A percentile compares a stretch with the other conserved stretches of the same genome.
Conservation (phyloP, 2,888 invertebrate genomes). For the Hymenopus coronatus region DNA sequence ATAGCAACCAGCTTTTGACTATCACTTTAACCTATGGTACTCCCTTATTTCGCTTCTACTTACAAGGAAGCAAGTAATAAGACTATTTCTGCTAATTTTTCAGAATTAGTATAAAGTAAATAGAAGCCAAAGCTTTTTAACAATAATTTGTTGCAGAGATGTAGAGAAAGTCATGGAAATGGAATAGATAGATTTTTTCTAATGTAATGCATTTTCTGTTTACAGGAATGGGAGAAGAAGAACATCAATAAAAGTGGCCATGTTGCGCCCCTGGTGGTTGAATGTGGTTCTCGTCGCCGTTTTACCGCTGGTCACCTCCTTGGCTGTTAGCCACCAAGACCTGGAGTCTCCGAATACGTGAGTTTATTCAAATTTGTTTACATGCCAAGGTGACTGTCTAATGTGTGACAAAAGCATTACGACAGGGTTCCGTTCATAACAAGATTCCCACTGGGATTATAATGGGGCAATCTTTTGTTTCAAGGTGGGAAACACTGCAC, state of each 20-base stretch:
- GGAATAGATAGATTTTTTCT: too few species aligned
- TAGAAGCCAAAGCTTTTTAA: too few species aligned
- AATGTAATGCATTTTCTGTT: neutral
- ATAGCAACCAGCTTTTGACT: too few species aligned
- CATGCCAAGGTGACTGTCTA: too few species aligned
- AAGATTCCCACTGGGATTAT: neutral
- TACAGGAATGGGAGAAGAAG: neutral
- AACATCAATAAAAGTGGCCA: neutral
- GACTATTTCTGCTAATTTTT: too few species aligned
- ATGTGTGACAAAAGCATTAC: neutral
- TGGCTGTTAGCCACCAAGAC: slow-evolving; percentile 40
- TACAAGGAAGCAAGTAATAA: too few species aligned
- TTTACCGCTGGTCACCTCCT: neutral
- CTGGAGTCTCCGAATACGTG: slow-evolving; percentile 40
- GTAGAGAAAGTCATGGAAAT: too few species aligned
- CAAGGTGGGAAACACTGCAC: neutral
- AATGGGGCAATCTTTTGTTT: neutral
- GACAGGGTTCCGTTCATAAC: neutral
- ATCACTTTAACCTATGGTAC: too few species aligned
- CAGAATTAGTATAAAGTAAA: too few species aligned
- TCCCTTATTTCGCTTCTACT: too few species aligned
- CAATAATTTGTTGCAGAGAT: too few species aligned
- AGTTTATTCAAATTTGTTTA: slow-evolving; percentile 19
- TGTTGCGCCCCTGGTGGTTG: neutral
- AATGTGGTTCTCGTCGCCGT: neutral